These are phyloP conservation scores for Ferrisia virgata DNA, from an alignment of 2,888 invertebrate species.

Conservation along the genomic window DNA sequence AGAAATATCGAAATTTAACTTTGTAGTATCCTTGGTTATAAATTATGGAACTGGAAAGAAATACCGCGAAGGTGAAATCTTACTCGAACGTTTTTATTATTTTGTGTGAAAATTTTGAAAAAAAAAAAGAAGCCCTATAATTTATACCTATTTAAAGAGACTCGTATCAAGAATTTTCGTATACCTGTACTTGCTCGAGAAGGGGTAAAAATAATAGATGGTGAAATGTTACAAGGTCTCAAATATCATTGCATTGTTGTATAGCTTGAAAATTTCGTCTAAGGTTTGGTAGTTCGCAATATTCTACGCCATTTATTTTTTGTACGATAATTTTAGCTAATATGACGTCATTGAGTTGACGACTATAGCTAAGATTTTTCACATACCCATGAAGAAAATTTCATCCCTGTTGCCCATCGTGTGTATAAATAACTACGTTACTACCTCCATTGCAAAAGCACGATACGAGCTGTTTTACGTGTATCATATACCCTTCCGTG, in stretches of 20 bases:
- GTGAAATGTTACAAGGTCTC: neutral
- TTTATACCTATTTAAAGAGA: no score
- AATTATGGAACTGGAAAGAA: no score
- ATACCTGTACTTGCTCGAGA: no score
- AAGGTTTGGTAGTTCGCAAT: neutral
- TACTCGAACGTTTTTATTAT: no score
- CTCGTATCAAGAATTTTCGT: no score
- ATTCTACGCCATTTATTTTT: neutral
- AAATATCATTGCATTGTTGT: no score
- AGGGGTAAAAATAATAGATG: neutral
- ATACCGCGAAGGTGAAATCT: no score
- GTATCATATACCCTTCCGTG: neutral
- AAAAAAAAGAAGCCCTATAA: no score
- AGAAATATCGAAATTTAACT: no score
- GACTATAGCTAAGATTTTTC: neutral
- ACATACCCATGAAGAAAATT: neutral
- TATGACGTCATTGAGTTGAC: neutral
- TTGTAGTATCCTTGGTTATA: no score
- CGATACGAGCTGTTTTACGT: neutral
- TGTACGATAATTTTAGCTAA: neutral
- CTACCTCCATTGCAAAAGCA: neutral
- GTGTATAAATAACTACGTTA: neutral
- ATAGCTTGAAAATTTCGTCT: neutral
- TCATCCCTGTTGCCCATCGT: neutral
- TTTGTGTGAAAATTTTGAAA: no score